These are phyloP conservation scores for Melanotus villosus DNA, from an alignment of 2,888 invertebrate genomes.

Conservation along the genomic window DNA sequence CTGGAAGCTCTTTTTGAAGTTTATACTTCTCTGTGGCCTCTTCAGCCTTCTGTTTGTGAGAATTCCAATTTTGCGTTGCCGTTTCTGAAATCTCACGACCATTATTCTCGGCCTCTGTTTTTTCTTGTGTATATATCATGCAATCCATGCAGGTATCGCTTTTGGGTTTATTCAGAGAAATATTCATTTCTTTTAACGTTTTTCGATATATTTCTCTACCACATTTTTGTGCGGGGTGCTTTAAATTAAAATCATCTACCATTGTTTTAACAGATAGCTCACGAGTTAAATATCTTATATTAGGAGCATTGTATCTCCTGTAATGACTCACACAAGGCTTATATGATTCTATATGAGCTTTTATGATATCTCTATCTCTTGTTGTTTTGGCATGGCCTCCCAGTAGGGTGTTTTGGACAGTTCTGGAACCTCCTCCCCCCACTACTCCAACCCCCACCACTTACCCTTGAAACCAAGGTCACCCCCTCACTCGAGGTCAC, in stretches of 20 bases:
- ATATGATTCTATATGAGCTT: neutral
- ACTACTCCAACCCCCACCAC: no score
- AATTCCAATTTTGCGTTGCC: no score
- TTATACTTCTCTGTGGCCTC: slow-evolving; percentile 5
- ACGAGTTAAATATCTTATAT: no score
- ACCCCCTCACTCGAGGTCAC: no score
- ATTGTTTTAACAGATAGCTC: neutral
- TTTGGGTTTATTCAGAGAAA: neutral
- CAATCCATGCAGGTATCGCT: neutral
- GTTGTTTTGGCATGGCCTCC: no score
- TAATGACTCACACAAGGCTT: neutral
- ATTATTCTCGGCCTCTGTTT: neutral
- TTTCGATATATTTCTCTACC: neutral
- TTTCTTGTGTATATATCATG: neutral
- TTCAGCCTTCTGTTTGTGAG: neutral
- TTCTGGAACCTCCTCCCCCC: no score
- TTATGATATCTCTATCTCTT: no score
- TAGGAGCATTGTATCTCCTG: no score
- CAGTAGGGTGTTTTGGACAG: no score
- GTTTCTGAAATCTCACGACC: neutral
- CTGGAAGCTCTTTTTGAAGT: slow-evolving; percentile 1
- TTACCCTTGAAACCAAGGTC: no score
- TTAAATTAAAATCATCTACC: neutral
- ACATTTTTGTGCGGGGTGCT: no score
- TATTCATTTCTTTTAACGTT: neutral